phyloP scores from a whole-genome alignment of 2,888 invertebrate genomes.

The Chaitophorus viminalis region DNA sequence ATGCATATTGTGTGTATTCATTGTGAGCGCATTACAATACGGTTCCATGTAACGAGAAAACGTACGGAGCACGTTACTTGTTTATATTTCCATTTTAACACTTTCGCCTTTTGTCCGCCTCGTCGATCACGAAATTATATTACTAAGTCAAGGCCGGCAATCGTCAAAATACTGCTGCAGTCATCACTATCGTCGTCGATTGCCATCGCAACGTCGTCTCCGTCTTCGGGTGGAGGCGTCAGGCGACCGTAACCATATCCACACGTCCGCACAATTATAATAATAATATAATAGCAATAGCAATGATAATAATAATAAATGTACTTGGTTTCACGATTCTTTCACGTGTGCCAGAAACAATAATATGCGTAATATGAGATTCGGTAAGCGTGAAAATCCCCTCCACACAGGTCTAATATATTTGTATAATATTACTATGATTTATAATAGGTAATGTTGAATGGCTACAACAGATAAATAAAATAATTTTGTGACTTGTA shows the following conservation, averaged over 20 bases:
- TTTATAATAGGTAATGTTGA: constrained; percentile 31
- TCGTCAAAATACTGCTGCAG: constrained; percentile 10
- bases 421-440: background rate
- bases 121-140: constrained; percentile 49
- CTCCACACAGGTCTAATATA: background rate
- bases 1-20: too few relatives aligned
- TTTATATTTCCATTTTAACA: constrained; percentile 15
- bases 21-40: background rate
- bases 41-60: background rate
- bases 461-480: background rate
- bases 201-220: background rate
- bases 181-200: background rate
- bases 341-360: constrained; percentile 38
- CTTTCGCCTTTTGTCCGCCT: constrained; percentile 51
- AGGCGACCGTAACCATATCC: background rate
- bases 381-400: background rate
- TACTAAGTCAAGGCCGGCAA: constrained; percentile 48
- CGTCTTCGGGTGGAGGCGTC: constrained; percentile 4
- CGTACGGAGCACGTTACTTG: background rate
- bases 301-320: constrained; percentile 8
- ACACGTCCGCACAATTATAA: background rate
- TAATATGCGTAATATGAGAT: background rate
- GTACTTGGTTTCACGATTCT: constrained; percentile 32
- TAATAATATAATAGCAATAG: constrained; percentile 13
- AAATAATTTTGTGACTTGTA: too few relatives aligned